These are phyloP conservation scores for Chloromyia formosa DNA, from an alignment of 2,888 invertebrate species.

Conservation along the genomic window DNA sequence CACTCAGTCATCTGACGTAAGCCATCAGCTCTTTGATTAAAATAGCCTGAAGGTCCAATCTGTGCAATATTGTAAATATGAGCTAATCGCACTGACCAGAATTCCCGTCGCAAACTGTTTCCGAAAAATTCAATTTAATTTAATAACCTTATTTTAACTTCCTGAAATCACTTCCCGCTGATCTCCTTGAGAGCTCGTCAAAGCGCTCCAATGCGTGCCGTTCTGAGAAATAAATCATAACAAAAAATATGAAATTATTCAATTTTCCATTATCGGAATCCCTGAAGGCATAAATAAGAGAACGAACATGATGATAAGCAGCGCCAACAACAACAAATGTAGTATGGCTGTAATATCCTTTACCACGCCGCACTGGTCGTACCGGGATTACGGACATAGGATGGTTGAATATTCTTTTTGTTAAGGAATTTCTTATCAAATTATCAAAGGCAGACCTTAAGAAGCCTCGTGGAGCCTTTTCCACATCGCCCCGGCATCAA, in stretches of 20 bases:
- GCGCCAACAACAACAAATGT: not conserved
- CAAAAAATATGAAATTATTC: conserved; percentile 24
- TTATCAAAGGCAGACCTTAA: conserved; percentile 26
- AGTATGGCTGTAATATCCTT: not conserved
- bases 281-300: conserved; percentile 31
- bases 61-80: not conserved
- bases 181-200: not conserved
- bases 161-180: not conserved
- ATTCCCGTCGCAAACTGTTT: not conserved
- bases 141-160: conserved; percentile 2
- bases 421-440: conserved; percentile 28
- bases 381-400: not conserved
- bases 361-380: not conserved
- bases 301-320: conserved; percentile 25
- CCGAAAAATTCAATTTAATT: conserved; percentile 3
- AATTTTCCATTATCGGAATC: conserved; percentile 34
- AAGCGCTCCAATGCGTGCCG: conserved; percentile 5
- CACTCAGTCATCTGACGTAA: no score
- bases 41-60: not conserved
- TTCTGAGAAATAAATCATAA: conserved; percentile 16
- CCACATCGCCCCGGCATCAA: not conserved
- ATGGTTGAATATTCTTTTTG: not conserved
- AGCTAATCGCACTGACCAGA: not conserved
- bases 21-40: not conserved
- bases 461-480: not conserved